Evolutionary conservation across 2,113 vertebrate species (phyloP).

Genomic region (Osmerus mordax): DNA sequence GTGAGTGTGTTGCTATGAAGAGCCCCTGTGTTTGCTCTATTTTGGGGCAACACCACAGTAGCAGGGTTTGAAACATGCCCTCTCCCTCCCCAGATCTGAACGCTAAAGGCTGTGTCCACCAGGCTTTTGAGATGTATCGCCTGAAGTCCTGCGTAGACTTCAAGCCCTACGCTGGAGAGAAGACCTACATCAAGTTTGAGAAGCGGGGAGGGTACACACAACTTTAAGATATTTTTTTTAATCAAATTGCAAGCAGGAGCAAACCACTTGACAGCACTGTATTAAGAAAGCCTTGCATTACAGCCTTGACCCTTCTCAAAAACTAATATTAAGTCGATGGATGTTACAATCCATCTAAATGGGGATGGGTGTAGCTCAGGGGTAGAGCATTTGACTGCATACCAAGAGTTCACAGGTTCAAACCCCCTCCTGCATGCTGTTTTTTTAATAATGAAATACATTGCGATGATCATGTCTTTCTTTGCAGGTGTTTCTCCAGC

Average conservation of each 20-base stretch:
- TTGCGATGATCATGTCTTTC: not conserved
- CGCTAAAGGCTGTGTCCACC: constrained; percentile 77
- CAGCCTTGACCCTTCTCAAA: no score
- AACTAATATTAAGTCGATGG: no score
- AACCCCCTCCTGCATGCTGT: no score
- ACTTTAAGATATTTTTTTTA: no score
- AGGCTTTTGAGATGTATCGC: constrained; percentile 88
- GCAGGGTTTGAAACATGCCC: not conserved
- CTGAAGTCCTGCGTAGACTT: constrained; percentile 91
- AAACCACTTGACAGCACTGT: no score
- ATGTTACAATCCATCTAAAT: no score
- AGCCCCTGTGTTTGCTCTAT: not conserved
- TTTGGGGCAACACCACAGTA: not conserved
- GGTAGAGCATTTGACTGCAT: no score
- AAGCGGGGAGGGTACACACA: constrained; percentile 74
- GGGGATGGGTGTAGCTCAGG: no score
- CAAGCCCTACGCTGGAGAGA: constrained; percentile 90
- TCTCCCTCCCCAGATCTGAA: constrained; percentile 60
- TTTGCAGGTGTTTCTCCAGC: constrained; percentile 84
- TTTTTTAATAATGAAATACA: no score
- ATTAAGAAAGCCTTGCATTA: no score
- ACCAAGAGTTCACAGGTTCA: not conserved
- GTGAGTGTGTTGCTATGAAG: constrained; percentile 58
- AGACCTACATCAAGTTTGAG: constrained; percentile 79
- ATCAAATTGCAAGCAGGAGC: no score